Percentiles rank a stretch among this genome's conserved stretches.
Evolutionary conservation across 2,113 vertebrate species (phyloP).

Genomic region (Cololabis saira): DNA sequence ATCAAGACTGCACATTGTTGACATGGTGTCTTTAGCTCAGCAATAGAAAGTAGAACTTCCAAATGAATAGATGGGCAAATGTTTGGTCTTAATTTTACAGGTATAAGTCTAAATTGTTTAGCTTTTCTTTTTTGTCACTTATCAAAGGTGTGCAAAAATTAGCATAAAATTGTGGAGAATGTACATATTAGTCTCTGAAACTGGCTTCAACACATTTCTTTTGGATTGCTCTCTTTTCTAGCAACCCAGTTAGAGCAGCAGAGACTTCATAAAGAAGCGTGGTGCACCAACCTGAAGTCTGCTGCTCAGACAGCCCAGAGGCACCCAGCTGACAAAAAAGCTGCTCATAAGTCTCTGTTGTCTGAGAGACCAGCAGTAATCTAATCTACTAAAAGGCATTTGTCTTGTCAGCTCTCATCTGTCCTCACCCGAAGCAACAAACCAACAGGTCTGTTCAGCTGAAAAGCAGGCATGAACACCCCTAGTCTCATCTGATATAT

Average conservation of each 20-base stretch:
- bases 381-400: conserved; percentile 87
- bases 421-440: conserved; percentile 52
- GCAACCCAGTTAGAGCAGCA: background rate
- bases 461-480: conserved; percentile 82
- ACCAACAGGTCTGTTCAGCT: conserved; percentile 82
- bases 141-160: background rate
- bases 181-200: no score
- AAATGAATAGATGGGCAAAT: no score
- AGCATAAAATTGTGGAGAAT: background rate
- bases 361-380: conserved; percentile 88
- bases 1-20: no score
- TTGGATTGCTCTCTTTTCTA: background rate
- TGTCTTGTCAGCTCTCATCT: conserved; percentile 77
- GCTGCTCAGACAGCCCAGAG: conserved; percentile 52
- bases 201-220: background rate
- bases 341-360: conserved; percentile 84
- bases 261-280: conserved; percentile 12
- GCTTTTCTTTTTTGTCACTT: background rate
- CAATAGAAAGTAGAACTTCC: no score
- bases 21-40: no score
- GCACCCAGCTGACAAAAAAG: conserved; percentile 77
- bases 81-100: background rate
- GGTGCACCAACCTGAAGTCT: conserved; percentile 10
- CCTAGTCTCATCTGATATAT: conserved; percentile 22
- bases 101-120: background rate